Base-by-base conservation (phyloP, 2,797 vertebrate species). In the Chaetodon trifasciatus region DNA sequence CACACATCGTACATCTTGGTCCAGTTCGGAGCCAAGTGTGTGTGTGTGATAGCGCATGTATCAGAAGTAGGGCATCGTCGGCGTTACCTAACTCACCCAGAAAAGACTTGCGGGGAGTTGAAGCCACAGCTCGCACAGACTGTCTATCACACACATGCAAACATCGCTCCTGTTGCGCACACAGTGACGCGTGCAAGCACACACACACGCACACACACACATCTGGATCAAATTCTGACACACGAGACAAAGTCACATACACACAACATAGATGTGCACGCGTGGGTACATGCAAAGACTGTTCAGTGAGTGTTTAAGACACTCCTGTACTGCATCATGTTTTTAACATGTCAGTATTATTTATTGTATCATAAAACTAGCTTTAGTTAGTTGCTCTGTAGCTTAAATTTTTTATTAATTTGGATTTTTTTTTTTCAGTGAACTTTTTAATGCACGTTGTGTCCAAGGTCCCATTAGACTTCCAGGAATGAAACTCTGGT, bases 31-130 rank as follows among this genome's bases (percentile, higher is more conserved):
- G 71, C 74, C 21, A 74, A 28, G 23, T 62, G 71, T 62, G 74
- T 62, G 73, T 69, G 74, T 62, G 71, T 69, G 42, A 32, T 16
- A 4, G 61, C 40, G 73, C 19, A 4, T 39, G 68, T 74, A 69
- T 83, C 90, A 93, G 86, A 96, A 96, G 86, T 95, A 95, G 94
- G 93, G 91, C 94, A 95, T 86, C 91, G 86, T 88, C 82, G 35
- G 89, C 40, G 85, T 93, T 96, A 94, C 91, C 90, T 92, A 92
- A 92, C 95, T 95, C 86, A 83, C 85, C 90, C 90, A 90, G 87
- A 93, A 93, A 90, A 85, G 76, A 90, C 87, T 91, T 91, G 83
- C 89, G 89, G 70, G 76, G 86, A 85, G 86, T 87, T 88, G 28
- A 24, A 70, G 47, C 76, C 70, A 70, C 39, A 70, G 70, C 56